Conservation (phyloP, 2,888 invertebrate genomes). For the Lasioglossum zephyrum region DNA sequence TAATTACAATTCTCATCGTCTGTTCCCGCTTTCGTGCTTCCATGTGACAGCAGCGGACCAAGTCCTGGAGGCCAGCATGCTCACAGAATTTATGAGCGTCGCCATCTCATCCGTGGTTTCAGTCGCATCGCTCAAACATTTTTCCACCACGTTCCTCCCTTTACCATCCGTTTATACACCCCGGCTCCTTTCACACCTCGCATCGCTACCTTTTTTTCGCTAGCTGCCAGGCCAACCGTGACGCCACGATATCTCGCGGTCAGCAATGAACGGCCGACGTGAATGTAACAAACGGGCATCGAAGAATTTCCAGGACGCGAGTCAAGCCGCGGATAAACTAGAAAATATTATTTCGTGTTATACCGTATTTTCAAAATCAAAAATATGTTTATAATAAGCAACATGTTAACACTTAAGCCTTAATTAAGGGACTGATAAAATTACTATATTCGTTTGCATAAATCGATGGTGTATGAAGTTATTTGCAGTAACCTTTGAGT, state of each 20-base stretch:
- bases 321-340: slow-evolving; percentile 52
- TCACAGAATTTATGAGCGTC: slow-evolving; percentile 67
- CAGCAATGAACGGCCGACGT: slow-evolving; percentile 49
- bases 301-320: slow-evolving; percentile 48
- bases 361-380: slow-evolving; percentile 10
- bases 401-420: no score
- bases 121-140: slow-evolving; percentile 51
- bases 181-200: slow-evolving; percentile 3
- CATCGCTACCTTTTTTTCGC: slow-evolving; percentile 15
- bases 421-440: no score
- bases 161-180: slow-evolving; percentile 15
- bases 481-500: no score
- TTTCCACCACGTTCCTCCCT: slow-evolving; percentile 21
- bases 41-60: slow-evolving; percentile 28
- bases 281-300: slow-evolving; percentile 58
- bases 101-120: slow-evolving; percentile 44
- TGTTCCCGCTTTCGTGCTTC: background rate
- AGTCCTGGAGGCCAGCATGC: slow-evolving; percentile 29
- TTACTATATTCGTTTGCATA: no score
- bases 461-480: no score
- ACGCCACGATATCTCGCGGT: slow-evolving; percentile 54
- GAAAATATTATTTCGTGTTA: slow-evolving; percentile 63
- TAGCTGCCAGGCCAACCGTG: slow-evolving; percentile 17
- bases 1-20: slow-evolving; percentile 69
- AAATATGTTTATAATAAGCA: background rate